Evolutionary conservation across 2,797 vertebrate species (phyloP).

Genomic region (Lycodopsis pacificus): DNA sequence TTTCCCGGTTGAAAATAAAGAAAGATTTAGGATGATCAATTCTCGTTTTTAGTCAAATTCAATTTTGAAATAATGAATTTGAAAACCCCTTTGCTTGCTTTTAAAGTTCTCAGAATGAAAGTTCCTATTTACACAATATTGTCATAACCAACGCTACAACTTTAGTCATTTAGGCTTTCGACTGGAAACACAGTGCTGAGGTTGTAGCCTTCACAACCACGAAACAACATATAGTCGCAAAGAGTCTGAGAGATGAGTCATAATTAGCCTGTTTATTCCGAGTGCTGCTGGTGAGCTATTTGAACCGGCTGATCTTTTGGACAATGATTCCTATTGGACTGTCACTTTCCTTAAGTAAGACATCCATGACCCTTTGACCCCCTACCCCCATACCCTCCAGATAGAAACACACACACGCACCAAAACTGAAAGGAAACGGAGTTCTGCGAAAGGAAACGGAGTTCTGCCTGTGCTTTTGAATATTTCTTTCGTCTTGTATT

Average conservation of each 20-base stretch:
- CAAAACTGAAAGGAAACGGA: constrained; percentile 2
- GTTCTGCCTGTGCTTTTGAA: neutral
- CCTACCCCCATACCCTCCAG: neutral
- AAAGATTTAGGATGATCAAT: neutral
- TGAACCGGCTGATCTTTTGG: constrained; percentile 46
- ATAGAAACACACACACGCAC: neutral
- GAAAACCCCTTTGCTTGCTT: neutral
- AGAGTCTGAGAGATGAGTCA: constrained; percentile 26
- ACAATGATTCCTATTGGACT: constrained; percentile 52
- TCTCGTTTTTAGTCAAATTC: neutral
- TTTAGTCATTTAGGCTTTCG: neutral
- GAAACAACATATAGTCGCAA: constrained; percentile 13
- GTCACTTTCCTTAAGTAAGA: constrained; percentile 63
- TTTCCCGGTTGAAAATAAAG: neutral
- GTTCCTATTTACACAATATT: neutral
- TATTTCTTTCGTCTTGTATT: neutral
- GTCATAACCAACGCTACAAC: neutral
- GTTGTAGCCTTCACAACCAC: neutral
- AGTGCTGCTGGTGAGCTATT: constrained; percentile 32
- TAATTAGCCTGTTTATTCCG: constrained; percentile 29
- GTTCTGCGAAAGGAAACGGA: neutral
- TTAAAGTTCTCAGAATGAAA: neutral
- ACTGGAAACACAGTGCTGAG: neutral
- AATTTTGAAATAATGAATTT: neutral
- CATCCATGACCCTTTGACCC: constrained; percentile 52